Evolutionary conservation across 2,797 vertebrate genomes (phyloP).

Genomic region (Catostomus latipinnis): DNA sequence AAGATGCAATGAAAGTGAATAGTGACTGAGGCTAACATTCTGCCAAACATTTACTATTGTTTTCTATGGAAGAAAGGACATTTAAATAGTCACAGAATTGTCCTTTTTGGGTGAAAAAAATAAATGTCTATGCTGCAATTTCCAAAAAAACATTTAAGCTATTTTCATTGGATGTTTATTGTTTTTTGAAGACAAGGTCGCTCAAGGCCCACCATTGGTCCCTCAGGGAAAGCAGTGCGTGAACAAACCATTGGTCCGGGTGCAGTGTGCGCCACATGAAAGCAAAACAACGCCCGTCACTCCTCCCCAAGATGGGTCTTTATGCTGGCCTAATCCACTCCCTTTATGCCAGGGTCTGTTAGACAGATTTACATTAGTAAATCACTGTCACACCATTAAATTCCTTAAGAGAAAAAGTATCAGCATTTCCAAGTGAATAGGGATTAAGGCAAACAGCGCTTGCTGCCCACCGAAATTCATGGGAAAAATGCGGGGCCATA

Average conservation of each 20-base stretch:
- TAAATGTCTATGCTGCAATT: not conserved
- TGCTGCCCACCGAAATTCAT: constrained; percentile 76
- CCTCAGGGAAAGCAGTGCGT: constrained; percentile 33
- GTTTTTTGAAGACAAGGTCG: not conserved
- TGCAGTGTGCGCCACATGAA: constrained; percentile 57
- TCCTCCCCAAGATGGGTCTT: constrained; percentile 62
- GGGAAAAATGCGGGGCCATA: constrained; percentile 77
- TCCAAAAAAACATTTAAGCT: constrained; percentile 1
- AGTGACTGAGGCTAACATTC: no score
- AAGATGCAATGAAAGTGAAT: no score
- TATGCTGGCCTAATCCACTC: constrained; percentile 63
- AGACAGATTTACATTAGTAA: constrained; percentile 77
- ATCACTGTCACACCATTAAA: constrained; percentile 78
- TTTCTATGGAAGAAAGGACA: no score
- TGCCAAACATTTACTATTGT: no score
- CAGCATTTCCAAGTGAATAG: constrained; percentile 78
- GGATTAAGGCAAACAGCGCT: constrained; percentile 74
- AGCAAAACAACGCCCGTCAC: constrained; percentile 57
- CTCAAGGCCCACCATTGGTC: constrained; percentile 10
- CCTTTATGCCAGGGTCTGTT: constrained; percentile 67
- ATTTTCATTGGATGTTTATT: constrained; percentile 19
- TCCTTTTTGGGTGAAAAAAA: no score
- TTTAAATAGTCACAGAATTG: no score
- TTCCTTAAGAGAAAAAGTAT: constrained; percentile 73
- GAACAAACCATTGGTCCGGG: constrained; percentile 31